A percentile compares a stretch with the other conserved stretches of the same genome.
These are phyloP conservation scores for Presbytis comata DNA, from an alignment of 2,797 vertebrate genomes.

Conservation along the genomic window DNA sequence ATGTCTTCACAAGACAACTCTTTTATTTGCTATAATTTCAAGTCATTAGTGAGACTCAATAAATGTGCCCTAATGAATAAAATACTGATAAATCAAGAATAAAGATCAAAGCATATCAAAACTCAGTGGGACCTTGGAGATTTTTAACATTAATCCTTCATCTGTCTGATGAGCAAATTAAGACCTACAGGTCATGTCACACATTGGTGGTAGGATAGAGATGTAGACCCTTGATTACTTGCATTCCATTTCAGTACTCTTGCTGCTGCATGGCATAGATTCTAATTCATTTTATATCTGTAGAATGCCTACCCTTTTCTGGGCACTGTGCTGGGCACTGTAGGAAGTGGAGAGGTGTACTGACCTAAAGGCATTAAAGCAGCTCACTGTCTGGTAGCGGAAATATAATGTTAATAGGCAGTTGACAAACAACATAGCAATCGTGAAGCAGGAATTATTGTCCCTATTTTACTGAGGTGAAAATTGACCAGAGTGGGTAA, in stretches of 20 bases:
- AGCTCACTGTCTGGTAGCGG: background rate
- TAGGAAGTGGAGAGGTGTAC: background rate
- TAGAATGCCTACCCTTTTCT: background rate
- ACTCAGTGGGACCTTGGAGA: background rate
- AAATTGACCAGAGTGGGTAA: background rate
- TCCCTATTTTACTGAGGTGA: background rate
- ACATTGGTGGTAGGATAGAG: background rate
- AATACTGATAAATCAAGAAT: constrained; percentile 25
- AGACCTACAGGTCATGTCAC: background rate
- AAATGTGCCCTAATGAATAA: background rate
- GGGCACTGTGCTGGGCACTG: background rate
- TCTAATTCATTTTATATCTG: background rate
- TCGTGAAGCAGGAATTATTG: background rate
- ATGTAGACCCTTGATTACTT: background rate
- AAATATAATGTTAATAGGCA: background rate
- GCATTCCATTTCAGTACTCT: background rate
- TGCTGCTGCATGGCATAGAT: background rate
- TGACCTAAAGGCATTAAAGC: background rate
- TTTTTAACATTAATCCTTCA: background rate
- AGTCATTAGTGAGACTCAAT: background rate
- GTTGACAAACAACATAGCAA: background rate
- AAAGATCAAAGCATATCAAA: background rate
- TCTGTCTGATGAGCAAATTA: constrained; percentile 10
- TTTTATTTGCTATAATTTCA: constrained; percentile 34
- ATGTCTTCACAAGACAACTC: constrained; percentile 8